Evolutionary conservation across 2,797 vertebrate species (phyloP), one percentile per base, ranked within the genome.

Genomic region (Peromyscus nudipes): DNA sequence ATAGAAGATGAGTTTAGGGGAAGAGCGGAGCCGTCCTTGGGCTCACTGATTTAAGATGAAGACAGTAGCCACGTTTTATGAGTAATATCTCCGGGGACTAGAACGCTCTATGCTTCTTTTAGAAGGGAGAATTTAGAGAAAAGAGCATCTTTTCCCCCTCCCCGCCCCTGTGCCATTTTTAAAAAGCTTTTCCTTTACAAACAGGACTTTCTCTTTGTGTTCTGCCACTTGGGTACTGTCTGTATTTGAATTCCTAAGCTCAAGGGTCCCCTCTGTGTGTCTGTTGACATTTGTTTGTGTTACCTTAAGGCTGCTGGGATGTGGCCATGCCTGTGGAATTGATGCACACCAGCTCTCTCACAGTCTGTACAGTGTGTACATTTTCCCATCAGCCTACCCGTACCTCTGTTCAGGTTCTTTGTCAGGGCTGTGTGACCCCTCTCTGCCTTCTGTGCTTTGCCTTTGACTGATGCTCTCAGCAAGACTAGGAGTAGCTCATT

Each of bases 11-110:
- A 89, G 29, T 86, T 95, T 88, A 84, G 46, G 55, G 46, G 31
- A 90, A 90, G 37, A 69, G 11, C 27, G 9, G 7, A 89, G 93
- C 40, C 46, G 10, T 82, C 67, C 81, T 94, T 80, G 77, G 57
- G 49, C 23, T 91, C 46, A 23, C 12, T 93, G 67, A 79, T 93
- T 95, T 91, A 92, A 97, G 84, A 76, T n/a, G 64, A 64, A 85
- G 34, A 85, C 12, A 76, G 92, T 49, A 81, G 55, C 34, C 83
- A 57, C 0, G 27, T 80, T 91, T 69, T 37, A 46, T 84, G 65
- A 83, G 49, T 57, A 21, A 17, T 71, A 67, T 57, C 55, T 77
- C 27, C 1, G 29, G 23, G 52, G 52, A 69, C 29, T 64, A 86
- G 71, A 34, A 49, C 67, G 75, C 83, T 84, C 14, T 40, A 6